phyloP scores from a whole-genome alignment of 2,113 vertebrate genomes.

The Bettongia penicillata region DNA sequence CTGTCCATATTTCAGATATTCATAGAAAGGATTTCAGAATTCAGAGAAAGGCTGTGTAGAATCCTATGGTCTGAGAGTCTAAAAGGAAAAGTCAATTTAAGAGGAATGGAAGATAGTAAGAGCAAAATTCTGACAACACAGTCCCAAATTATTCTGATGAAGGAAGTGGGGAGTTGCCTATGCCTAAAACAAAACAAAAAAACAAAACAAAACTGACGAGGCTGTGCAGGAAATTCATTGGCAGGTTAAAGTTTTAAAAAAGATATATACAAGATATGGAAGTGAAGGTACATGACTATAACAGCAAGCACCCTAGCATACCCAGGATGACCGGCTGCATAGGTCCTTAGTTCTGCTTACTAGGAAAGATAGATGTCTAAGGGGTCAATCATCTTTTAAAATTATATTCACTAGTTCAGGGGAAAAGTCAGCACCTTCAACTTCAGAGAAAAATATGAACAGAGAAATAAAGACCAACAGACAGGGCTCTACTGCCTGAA shows the following conservation, averaged over 20 bases:
- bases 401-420: too few relatives aligned
- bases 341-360: too few relatives aligned
- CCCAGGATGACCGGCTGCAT: too few relatives aligned
- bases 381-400: too few relatives aligned
- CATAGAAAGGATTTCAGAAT: not conserved
- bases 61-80: not conserved
- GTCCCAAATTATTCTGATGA: not conserved
- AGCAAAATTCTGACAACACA: not conserved
- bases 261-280: not conserved
- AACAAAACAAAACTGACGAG: not conserved
- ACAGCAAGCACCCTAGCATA: too few relatives aligned
- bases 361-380: too few relatives aligned
- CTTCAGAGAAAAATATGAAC: too few relatives aligned
- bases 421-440: too few relatives aligned
- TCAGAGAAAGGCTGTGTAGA: not conserved
- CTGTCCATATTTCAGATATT: not conserved
- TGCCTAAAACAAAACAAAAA: not conserved
- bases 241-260: not conserved
- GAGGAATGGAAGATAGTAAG: not conserved
- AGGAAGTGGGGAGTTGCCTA: not conserved
- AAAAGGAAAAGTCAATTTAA: not conserved
- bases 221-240: not conserved
- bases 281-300: not conserved
- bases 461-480: too few relatives aligned
- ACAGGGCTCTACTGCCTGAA: too few relatives aligned